Base-by-base conservation (phyloP, 1,140 invertebrate species). In the Bombus waltoni region DNA sequence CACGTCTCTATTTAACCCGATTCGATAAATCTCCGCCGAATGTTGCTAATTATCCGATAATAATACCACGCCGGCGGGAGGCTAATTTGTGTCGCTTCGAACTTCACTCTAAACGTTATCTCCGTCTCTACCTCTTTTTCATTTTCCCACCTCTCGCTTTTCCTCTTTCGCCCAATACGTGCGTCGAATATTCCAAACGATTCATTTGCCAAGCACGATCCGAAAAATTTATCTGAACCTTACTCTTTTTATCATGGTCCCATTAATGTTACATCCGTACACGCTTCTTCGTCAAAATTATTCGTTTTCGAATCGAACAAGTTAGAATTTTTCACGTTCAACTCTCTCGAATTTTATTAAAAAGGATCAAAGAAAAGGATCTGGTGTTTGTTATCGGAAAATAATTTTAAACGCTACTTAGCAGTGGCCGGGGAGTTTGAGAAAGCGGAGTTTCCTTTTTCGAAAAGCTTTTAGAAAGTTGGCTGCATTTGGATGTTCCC, bases 21-120 rank as follows among this genome's bases (percentile, higher is more conserved):
- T 72, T 73, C 85, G 81, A 87, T 87, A 87, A 87, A 87, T 87
- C 81, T 68, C 68, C 68, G 28, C 81, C 73, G 81, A 84, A 83
- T 84, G 81, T 78, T 87, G 81, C 73, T 87, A 87, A 87, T 87
- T 87, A 87, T 75, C 81, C 75, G 73, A 83, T 84, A 87, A 87
- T 87, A 87, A 87, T 87, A 78, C 81, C 83, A 35, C 57, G 35
- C 68, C 28, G 66, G 53, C 42, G 83, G 70, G n/a, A 11, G 77
- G 40, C 32, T 81, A 85, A 85, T 85, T 85, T 65, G 77, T 81
- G 77, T 80, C 66, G 77, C 28, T 65, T 25, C 77, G 32, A 66
- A 85, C 53, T 38, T 80, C 72, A 70, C 28, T 47, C 78, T 38
- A 40, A 81, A 85, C 65, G 53, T 44, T 35, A 68, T 74, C 71